Evolutionary conservation across 2,113 vertebrate species (phyloP).

Genomic region (Eolophus roseicapilla): DNA sequence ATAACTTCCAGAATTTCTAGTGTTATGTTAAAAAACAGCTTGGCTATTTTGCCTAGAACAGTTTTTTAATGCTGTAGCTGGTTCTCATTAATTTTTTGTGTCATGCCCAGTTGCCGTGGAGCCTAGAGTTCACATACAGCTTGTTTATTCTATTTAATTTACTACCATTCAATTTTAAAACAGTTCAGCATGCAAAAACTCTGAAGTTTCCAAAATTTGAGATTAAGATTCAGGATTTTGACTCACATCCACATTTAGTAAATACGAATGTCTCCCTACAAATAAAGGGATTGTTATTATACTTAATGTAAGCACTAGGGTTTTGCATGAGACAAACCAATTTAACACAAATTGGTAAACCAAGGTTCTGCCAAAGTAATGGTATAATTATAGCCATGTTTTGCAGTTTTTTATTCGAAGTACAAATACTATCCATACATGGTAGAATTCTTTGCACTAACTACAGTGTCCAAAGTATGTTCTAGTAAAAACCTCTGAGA

Average conservation of each 20-base stretch:
- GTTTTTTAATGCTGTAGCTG: neutral
- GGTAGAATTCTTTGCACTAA: neutral
- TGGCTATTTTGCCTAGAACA: neutral
- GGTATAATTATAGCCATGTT: neutral
- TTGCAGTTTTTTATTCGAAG: neutral
- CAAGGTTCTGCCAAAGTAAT: neutral
- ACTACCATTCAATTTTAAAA: neutral
- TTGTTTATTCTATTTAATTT: neutral
- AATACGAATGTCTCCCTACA: neutral
- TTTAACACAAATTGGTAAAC: neutral
- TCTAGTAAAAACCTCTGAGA: neutral
- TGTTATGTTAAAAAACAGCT: neutral
- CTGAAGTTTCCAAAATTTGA: neutral
- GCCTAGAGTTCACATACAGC: neutral
- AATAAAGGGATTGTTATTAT: neutral
- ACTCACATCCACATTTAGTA: neutral
- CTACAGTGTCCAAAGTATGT: neutral
- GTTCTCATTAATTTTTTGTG: neutral
- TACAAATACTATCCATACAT: neutral
- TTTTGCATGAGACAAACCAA: neutral
- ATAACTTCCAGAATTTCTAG: neutral
- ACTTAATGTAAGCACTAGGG: neutral
- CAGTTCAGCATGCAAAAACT: neutral
- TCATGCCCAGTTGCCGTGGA: neutral
- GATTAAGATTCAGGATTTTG: neutral